Base-by-base conservation (phyloP, 2,797 vertebrate species). In the Myotis planiceps region DNA sequence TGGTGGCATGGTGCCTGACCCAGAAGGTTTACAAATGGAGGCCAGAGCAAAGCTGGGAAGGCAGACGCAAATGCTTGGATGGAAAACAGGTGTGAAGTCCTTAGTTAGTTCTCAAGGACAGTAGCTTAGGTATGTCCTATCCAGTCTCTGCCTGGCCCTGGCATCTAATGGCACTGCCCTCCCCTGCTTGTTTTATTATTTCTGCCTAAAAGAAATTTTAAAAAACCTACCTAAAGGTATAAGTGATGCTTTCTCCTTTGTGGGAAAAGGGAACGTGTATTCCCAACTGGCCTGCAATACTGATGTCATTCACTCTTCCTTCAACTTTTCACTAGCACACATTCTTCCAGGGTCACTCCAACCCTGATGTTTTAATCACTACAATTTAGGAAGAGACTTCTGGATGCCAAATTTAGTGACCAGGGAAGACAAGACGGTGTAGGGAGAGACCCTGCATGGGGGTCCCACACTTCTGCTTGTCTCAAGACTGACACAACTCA, bases 391-490 rank as follows among this genome's bases (percentile, higher is more conserved):
- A 66, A 53, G 51, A 83, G 4, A 55, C 45, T 63, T 66, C 53
- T 68, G 51, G 51, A 75, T 42, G 49, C 60, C 23, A 65, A 25
- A 29, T 89, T 74, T 0, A 75, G 83, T 39, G 47, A 13, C 8
- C 16, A 45, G 34, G 18, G 76, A 90, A 49, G 65, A 51, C 55
- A 82, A 63, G 37, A n/a, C 12, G 27, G 68, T 45, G 37, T 16
- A 9, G 58, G 49, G 18, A n/a, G 13, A 27, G 51, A 47, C 39
- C 51, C 58, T 83, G 47, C 19, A 1, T 0, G 0, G 18, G 19
- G 25, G 58, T 63, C 75, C 79, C 3, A 13, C 9, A 1, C 55
- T 51, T 25, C n/a, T 25, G 1, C 5, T 19, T 0, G 1, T 15
- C 68, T 45, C 21, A 66, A 71, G 18, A 37, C 47, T 12, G 71